Base-by-base conservation (phyloP, 2,797 vertebrate genomes). In the Pantherophis vulpinus region DNA sequence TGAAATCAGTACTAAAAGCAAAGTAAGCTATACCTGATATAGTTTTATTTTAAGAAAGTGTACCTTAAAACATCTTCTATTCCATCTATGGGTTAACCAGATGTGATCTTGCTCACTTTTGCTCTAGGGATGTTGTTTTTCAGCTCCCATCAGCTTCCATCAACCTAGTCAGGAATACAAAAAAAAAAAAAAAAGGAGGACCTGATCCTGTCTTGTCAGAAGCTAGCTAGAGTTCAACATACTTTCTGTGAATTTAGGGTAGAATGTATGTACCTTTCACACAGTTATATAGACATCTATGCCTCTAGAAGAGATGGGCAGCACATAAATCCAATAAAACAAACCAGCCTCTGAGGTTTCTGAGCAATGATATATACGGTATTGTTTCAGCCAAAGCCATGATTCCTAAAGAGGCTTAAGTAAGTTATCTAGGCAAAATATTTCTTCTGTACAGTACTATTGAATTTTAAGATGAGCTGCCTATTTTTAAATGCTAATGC, bases 1-100 rank as follows among this genome's bases (percentile, higher is more conserved):
- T 93, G 99, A 99, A 96, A 98, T 99, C 97, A 99, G 99, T 96
- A 99, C 99, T 0, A 99, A 99, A 96, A 99, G 99, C 98, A 99
- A 99, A 98, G 99, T 99, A 96, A 95, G 97, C 58, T 79, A 13
- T 7, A 2, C 1, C 54, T 2, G 59, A 18, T 9, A 0, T 13
- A 0, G 27, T 56, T 56, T 87, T 87, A 20, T 29, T 87, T 55
- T 56, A n/a, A 74, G 32, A 74, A 74, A 83, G 20, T 23, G 8
- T 47, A 83, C 47, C 74, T 47, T 83, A 47, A 83, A 83, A 83
- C 37, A 79, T 42, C 66, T 9, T 20, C 37, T 83, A 4, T 47
- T 83, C 10, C 20, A 10, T 83, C 37, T 25, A 25, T 25, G 37
- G 37, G 4, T 83, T 47, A 47, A 47, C 10, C 10, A 25, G 37